Base-by-base conservation (phyloP, 2,797 vertebrate genomes). In the Malurus leucopterus region DNA sequence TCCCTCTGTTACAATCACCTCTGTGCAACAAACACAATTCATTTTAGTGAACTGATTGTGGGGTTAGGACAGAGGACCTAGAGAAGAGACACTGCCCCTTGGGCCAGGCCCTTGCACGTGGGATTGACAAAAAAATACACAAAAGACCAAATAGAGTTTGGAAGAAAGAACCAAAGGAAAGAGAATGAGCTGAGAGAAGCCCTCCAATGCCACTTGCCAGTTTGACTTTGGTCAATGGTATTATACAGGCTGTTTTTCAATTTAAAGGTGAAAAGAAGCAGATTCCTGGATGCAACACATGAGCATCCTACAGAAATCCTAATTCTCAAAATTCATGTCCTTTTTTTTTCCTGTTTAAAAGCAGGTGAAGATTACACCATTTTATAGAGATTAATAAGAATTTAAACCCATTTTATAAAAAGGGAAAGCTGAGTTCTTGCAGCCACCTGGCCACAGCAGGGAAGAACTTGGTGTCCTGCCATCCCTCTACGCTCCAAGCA, bases 401-500 rank as follows among this genome's bases (percentile, higher is more conserved):
- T 59, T 77, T 65, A 22, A 64, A 19, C 21, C 8, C 9, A 20
- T 59, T 67, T 59, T 38, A 47, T 54, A 12, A 24, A 30, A 41
- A 63, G 15, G 27, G 34, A 58, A 49, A 21, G 29, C 4, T 27
- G 53, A 62, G 34, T 20, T 67, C 19, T 38, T 55, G 22, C 10
- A 32, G 53, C 12, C 18, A 44, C 22, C 26, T 64, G 46, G 55
- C 6, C 47, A 21, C 43, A 34, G 58, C 49, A 62, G 21, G 43
- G 44, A 58, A 59, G 17, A 57, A 7, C 16, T 13, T 55, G 43
- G 27, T 75, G 38, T 51, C 24, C 49, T 40, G 54, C 17, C 64
- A 26, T 20, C 34, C 32, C 53, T 13, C 53, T 53, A 12, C 0
- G 1, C 43, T 62, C 43, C 1, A 0, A 8, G 23, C 4, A 4